A percentile compares a stretch with the other conserved stretches of the same genome.
These are phyloP conservation scores for Trisateles emortualis DNA, from an alignment of 2,888 invertebrate genomes.

Conservation along the genomic window DNA sequence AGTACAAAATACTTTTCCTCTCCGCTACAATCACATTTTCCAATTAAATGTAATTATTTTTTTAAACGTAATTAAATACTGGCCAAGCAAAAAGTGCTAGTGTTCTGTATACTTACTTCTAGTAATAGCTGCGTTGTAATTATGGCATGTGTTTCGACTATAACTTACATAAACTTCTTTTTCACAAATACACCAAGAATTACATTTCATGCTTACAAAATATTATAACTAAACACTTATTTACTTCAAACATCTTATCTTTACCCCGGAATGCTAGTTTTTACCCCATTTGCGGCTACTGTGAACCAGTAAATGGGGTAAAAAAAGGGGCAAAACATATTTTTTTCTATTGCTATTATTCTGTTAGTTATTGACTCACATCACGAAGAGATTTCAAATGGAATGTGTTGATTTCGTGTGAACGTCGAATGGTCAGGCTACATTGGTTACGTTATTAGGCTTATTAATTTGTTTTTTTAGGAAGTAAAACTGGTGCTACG, in stretches of 20 bases:
- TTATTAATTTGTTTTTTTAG: slow-evolving; percentile 13
- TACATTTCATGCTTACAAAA: neutral
- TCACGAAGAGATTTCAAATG: slow-evolving; percentile 45
- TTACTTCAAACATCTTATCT: slow-evolving; percentile 7
- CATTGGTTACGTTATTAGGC: slow-evolving; percentile 17
- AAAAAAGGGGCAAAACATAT: slow-evolving; percentile 1
- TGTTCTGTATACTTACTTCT: no score
- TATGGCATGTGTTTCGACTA: neutral
- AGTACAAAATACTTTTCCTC: no score
- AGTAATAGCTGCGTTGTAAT: no score
- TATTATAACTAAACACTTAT: neutral
- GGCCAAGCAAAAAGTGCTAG: no score
- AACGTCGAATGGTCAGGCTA: slow-evolving; percentile 51
- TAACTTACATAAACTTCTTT: neutral
- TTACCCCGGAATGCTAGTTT: slow-evolving; percentile 25
- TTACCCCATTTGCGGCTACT: slow-evolving; percentile 9
- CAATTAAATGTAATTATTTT: no score
- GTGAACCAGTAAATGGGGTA: neutral
- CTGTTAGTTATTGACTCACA: slow-evolving; percentile 48
- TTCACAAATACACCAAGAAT: neutral
- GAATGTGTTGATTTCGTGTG: slow-evolving; percentile 44
- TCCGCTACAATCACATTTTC: no score
- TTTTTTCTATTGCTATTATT: slow-evolving; percentile 33
- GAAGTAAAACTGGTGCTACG: slow-evolving; percentile 20
- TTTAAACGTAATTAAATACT: no score